Conservation (phyloP, 2,113 vertebrate genomes). For the Esox niger region DNA sequence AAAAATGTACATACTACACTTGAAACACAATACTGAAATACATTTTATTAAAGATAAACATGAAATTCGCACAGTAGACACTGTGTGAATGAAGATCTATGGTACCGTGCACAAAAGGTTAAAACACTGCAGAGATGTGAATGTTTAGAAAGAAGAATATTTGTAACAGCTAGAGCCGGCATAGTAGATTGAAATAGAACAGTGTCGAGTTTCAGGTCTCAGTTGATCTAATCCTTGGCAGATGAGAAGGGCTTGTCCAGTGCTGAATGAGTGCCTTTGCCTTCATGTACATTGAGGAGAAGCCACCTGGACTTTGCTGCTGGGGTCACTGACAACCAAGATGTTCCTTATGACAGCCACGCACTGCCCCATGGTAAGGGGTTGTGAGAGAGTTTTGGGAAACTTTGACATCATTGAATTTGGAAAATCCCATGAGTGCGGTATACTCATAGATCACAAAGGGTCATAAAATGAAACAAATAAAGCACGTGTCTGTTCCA, state of each 20-base stretch:
- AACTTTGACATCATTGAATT: constrained; percentile 13
- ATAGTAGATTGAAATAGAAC: too few relatives aligned
- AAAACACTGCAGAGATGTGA: background rate
- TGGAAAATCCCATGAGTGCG: constrained; percentile 1
- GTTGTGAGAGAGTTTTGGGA: constrained; percentile 26
- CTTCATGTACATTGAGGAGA: background rate
- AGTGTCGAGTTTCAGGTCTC: background rate
- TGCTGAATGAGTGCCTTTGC: constrained; percentile 9
- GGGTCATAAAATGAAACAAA: background rate
- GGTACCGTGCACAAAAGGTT: too few relatives aligned
- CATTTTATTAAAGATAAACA: background rate
- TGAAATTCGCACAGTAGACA: background rate
- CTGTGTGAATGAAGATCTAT: background rate
- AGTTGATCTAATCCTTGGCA: constrained; percentile 1
- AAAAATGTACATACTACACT: too few relatives aligned
- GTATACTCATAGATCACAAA: constrained; percentile 6
- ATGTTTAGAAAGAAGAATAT: background rate
- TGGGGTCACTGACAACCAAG: constrained; percentile 22
- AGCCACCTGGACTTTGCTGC: constrained; percentile 1
- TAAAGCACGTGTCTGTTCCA: background rate
- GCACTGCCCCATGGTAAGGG: constrained; percentile 15
- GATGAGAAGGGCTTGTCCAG: background rate
- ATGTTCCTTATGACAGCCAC: constrained; percentile 26
- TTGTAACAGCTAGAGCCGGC: too few relatives aligned
- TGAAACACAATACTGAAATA: background rate